These are phyloP conservation scores for Sciurus carolinensis DNA, from an alignment of 2,797 vertebrate species.

Conservation along the genomic window DNA sequence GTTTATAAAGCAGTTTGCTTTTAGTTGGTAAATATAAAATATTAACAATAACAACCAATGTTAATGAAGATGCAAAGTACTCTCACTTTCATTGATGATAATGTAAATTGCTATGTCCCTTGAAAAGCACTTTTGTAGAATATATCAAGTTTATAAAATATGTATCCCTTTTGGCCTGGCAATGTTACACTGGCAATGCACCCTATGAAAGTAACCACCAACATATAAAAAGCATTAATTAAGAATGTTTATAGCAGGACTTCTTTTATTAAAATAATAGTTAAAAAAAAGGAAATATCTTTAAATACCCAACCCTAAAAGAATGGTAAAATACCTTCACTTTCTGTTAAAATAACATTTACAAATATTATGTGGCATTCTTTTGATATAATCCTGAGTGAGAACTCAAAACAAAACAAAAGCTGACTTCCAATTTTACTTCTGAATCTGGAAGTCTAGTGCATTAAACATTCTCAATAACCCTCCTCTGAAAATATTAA, in stretches of 20 bases:
- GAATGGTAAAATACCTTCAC: background rate
- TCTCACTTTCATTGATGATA: constrained; percentile 22
- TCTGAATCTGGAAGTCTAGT: background rate
- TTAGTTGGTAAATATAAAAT: background rate
- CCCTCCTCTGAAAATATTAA: background rate
- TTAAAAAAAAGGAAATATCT: background rate
- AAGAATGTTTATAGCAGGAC: background rate
- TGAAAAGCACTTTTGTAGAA: constrained; percentile 6
- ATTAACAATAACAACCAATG: background rate
- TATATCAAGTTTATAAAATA: background rate
- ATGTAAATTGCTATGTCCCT: background rate
- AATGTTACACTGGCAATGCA: background rate
- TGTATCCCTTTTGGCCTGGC: background rate
- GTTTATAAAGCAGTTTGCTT: constrained; percentile 10
- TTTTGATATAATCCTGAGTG: background rate
- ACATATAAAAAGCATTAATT: background rate
- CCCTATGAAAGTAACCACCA: constrained; percentile 35
- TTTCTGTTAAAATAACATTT: background rate
- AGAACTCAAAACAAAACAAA: background rate
- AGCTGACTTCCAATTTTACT: background rate
- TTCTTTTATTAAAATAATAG: background rate
- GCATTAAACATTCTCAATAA: background rate
- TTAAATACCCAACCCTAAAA: background rate
- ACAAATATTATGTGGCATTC: background rate
- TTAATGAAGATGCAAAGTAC: background rate